A percentile compares a stretch with the other conserved stretches of the same genome.
These are phyloP conservation scores for Papilio demoleus DNA, from an alignment of 2,888 invertebrate genomes.

Conservation along the genomic window DNA sequence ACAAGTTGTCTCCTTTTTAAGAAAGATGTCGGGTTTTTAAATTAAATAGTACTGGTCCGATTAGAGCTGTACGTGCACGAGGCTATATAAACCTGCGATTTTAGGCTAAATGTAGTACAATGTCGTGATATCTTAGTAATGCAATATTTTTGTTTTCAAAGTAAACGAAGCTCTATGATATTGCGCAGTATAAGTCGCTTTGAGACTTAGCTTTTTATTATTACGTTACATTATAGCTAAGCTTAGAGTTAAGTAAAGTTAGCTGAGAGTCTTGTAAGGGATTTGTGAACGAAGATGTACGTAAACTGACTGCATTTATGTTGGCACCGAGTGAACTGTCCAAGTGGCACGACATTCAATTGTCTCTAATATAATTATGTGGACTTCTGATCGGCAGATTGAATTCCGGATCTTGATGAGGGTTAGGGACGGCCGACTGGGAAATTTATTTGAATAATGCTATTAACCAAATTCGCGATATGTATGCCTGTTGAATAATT, in stretches of 20 bases:
- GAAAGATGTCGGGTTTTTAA: background rate
- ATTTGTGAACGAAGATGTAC: background rate
- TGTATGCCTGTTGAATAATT: constrained; percentile 19
- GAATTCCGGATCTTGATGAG: constrained; percentile 33
- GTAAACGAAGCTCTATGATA: too few species aligned
- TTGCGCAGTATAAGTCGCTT: too few species aligned
- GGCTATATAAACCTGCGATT: too few species aligned
- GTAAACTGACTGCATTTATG: background rate
- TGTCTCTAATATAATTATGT: constrained; percentile 34
- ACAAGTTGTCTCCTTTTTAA: background rate
- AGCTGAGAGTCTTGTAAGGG: background rate
- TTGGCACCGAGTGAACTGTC: constrained; percentile 12
- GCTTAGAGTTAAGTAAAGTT: background rate
- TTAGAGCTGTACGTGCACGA: too few species aligned
- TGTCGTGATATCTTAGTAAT: too few species aligned
- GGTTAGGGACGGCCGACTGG: constrained; percentile 27
- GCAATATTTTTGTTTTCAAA: too few species aligned
- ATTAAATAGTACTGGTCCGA: too few species aligned
- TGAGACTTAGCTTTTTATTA: too few species aligned
- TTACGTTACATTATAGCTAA: too few species aligned
- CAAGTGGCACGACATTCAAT: constrained; percentile 24
- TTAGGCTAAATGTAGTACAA: too few species aligned
- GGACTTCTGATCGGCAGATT: constrained; percentile 28
- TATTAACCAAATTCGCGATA: constrained; percentile 22
- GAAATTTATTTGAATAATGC: constrained; percentile 32